Evolutionary conservation across 2,113 vertebrate genomes (phyloP).

Genomic region (Seriola rivoliana): DNA sequence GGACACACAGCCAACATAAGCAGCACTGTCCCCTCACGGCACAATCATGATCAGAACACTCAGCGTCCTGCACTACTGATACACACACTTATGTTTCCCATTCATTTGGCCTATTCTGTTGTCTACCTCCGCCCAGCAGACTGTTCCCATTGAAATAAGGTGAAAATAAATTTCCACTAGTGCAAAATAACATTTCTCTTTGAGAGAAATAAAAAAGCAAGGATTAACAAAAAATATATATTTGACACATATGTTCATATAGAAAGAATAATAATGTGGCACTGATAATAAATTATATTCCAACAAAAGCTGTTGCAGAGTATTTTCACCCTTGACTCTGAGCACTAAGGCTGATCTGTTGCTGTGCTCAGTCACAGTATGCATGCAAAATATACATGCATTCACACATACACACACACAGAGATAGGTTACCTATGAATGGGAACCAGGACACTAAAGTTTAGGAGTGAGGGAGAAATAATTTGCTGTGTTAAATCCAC

Average conservation of each 20-base stretch:
- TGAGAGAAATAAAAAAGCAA: constrained; percentile 68
- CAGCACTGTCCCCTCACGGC: constrained; percentile 32
- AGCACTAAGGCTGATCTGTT: constrained; percentile 61
- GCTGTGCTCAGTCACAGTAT: constrained; percentile 16
- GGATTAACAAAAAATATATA: constrained; percentile 50
- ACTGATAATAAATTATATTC: constrained; percentile 68
- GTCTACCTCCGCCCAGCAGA: constrained; percentile 22
- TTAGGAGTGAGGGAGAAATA: constrained; percentile 9
- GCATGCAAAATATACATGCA: constrained; percentile 15
- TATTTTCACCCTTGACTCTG: constrained; percentile 31
- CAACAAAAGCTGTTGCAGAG: constrained; percentile 39
- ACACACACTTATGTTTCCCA: constrained; percentile 28
- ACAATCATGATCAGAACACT: constrained; percentile 22
- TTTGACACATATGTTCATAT: constrained; percentile 41
- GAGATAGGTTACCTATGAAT: constrained; percentile 10
- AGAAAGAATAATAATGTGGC: constrained; percentile 64
- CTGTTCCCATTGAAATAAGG: constrained; percentile 55
- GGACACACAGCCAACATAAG: constrained; percentile 28
- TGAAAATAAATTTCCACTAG: constrained; percentile 75
- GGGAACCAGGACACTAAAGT: constrained; percentile 12
- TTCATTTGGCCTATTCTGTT: constrained; percentile 38
- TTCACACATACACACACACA: background rate
- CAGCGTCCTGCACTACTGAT: constrained; percentile 13
- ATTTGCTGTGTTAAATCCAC: constrained; percentile 13
- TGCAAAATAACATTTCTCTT: constrained; percentile 77